Base-by-base conservation (phyloP, 2,797 vertebrate genomes). In the Phataginus tetradactyla region DNA sequence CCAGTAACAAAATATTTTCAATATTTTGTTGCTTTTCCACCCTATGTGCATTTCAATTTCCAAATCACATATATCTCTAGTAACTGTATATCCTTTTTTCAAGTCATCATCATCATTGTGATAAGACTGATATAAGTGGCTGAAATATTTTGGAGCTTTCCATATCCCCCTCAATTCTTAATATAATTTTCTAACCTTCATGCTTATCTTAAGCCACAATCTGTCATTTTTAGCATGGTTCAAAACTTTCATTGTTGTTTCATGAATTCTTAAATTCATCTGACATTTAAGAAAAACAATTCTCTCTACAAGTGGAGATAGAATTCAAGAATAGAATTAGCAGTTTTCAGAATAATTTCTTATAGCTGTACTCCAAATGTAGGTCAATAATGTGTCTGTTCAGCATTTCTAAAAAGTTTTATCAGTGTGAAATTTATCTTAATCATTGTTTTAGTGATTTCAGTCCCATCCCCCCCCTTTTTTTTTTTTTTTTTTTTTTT, bases 331-430 rank as follows among this genome's bases (percentile, higher is more conserved):
- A 99, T 99, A 96, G 99, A 99, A 98, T 99, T 99, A 98, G 99
- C 99, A 86, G 99, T 99, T 99, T 98, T 99, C 99, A 5, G 99
- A 99, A 97, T 99, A 99, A 98, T 99, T 99, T 96, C 99, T 99
- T 96, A 99, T 99, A 96, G 99, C 99, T 80, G 99, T 99, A 98
- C 99, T 99, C 98, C 99, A 98, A 97, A 99, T 99, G 97, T 99
- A 99, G 6, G 99, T 99, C 94, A 99, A 98, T 86, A 99, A 98
- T 96, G 98, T 99, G 99, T 98, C 99, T 98, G 98, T 99, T 99
- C 99, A 99, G 99, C 99, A 99, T 99, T 99, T 99, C 99, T 97
- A 99, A 99, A 97, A 99, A 99, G 98, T 99, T 99, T 96, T 51
- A 99, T 99, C 99, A 99, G 91, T 94, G 90, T 89, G 57, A 99